Base-by-base conservation (phyloP, 1,140 invertebrate genomes). In the Listronotus bonariensis region DNA sequence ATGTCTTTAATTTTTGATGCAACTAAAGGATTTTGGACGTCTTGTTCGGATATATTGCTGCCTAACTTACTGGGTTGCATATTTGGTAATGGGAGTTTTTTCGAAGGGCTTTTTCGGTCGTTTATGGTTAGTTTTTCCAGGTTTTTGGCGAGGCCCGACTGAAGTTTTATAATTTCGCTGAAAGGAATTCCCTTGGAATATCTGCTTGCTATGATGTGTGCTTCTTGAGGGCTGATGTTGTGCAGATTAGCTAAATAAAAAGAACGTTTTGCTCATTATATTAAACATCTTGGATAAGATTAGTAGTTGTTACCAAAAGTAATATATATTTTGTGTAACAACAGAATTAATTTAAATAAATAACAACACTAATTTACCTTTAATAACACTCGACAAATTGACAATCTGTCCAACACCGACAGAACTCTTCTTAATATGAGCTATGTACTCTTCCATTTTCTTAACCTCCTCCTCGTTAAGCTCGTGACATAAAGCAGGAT, bases 381-480 rank as follows among this genome's bases (percentile, higher is more conserved):
- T 70, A 9, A 70, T 70, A 14, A 70, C 55, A 59, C 41, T 68
- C 3, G 65, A 68, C 32, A 70, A 53, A 63, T 59, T 68, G 17
- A 77, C 68, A 6, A 78, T 62, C 36, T 77, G 75, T 0, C 77
- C 77, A 1, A 78, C 72, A 31, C 87, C 87, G 0, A 87, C 85
- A 51, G 85, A 85, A 74, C 84, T 82, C 41, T 86, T 82, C 62
- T 87, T 84, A 56, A 88, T 82, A 57, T 85, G 83, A 3, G 82
- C 82, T 8, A 87, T 85, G 72, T 88, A 88, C 74, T 87, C 85
- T 76, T 87, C 81, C 64, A 86, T 77, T 70, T 87, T 81, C 26
- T 81, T 77, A 46, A 82, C 79, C 77, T 90, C 88, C 40, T 84
- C 79, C 53, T 87, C 82, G 2, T 83, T 85, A 9, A 89, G 79